Evolutionary conservation across 2,113 vertebrate genomes (phyloP).

Genomic region (Saguinus imperator): DNA sequence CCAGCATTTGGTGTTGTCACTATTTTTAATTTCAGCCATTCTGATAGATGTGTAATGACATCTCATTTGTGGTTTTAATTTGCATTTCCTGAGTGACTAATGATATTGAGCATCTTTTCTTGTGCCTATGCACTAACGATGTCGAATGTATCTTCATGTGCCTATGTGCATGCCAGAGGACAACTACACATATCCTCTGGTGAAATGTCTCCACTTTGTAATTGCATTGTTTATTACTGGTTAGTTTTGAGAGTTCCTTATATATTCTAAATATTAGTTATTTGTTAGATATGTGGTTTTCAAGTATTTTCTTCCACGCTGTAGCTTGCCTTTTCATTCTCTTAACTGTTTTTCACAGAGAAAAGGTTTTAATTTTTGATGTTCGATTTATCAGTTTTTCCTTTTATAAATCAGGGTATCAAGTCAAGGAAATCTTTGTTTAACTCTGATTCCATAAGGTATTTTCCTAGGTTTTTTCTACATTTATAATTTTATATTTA

Average conservation of each 20-base stretch:
- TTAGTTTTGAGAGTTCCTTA: slow-evolving; percentile 5
- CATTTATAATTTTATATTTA: neutral
- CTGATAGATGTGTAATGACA: neutral
- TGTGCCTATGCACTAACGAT: neutral
- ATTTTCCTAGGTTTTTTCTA: neutral
- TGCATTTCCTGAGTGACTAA: neutral
- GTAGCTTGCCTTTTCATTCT: neutral
- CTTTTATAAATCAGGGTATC: neutral
- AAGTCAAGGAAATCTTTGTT: neutral
- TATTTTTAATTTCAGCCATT: slow-evolving; percentile 36
- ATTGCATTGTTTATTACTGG: neutral
- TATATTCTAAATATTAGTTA: neutral
- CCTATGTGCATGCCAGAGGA: neutral
- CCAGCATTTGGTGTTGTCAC: neutral
- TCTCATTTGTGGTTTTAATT: slow-evolving; percentile 20
- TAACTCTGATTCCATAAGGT: neutral
- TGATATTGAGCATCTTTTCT: neutral
- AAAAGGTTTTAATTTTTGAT: slow-evolving; percentile 1
- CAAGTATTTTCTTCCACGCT: neutral
- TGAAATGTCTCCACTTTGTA: neutral
- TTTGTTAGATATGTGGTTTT: neutral
- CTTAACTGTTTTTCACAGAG: neutral
- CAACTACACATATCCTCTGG: neutral
- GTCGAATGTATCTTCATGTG: neutral
- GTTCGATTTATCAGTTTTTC: neutral